These are phyloP conservation scores for Sebastolobus altivelis DNA, from an alignment of 2,797 vertebrate genomes.

Conservation along the genomic window DNA sequence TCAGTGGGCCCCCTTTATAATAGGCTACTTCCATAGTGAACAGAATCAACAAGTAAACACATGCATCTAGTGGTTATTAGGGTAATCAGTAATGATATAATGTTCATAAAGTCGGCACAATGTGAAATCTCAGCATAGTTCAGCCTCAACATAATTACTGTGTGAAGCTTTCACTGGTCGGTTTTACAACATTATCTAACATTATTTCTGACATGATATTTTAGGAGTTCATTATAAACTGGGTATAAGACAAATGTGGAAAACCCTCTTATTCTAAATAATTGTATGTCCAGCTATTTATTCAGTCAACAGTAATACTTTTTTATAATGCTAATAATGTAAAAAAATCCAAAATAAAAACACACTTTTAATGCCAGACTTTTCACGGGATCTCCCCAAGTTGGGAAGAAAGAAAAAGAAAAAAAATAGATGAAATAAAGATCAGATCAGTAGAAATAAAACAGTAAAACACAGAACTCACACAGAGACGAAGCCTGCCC, in stretches of 20 bases:
- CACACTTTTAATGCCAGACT: fast-evolving
- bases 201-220: not conserved
- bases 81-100: not conserved
- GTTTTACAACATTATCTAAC: not conserved
- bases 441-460: too few species aligned
- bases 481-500: too few species aligned
- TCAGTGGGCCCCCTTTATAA: not conserved
- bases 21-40: too few species aligned
- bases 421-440: too few species aligned
- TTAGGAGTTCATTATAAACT: not conserved
- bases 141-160: not conserved
- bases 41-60: not conserved
- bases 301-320: not conserved
- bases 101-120: not conserved
- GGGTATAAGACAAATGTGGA: not conserved
- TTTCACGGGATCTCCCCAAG: too few species aligned
- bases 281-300: not conserved
- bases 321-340: too few species aligned
- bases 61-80: not conserved
- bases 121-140: not conserved
- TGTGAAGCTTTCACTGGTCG: not conserved
- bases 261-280: not conserved
- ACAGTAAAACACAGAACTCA: too few species aligned
- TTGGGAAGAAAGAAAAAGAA: too few species aligned
- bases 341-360: not conserved